Base-by-base conservation (phyloP, 1,140 invertebrate genomes). In the Arion vulgaris region DNA sequence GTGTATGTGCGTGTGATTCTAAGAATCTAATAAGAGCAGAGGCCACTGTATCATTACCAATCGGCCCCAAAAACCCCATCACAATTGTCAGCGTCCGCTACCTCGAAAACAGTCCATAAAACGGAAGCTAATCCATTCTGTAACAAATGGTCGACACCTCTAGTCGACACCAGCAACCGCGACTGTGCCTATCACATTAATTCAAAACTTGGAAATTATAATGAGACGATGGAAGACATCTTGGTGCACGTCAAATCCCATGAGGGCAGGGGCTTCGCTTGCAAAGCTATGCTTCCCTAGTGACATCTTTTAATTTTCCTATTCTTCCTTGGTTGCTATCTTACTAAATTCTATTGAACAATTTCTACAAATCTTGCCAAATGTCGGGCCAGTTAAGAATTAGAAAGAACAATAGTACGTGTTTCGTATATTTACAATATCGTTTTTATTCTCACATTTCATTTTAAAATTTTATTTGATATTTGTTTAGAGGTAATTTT, bases 201-300 rank as follows among this genome's bases (percentile, higher is more conserved):
- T 66, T 66, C 62, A 34, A 66, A 66, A 66, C n/a, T 66, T 66
- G n/a, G 62, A 66, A 66, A 66, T 66, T 66, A n/a, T 66, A 66
- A 66, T 66, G n/a, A 66, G 62, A 28, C n/a, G n/a, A 66, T 23
- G 17, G 28, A 23, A 32, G 62, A 66, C 62, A 66, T 7, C n/a
- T 23, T 66, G 62, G n/a, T 32, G 28, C 62, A 66, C n/a, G 32
- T 17, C 62, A 1, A 66, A 32, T 66, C 62, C 62, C 62, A 66
- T 1, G 11, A 32, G 62, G 2, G 0, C n/a, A 32, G n/a, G 19
- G 62, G 62, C 32, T 32, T 66, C 62, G 28, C 62, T 66, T 66
- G 62, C 62, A 66, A 28, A 17, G 17, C 62, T 32, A 7, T 66
- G 28, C 62, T 32, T 66, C 28, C 28, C 62, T 32, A 32, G 62